Evolutionary conservation across 2,888 invertebrate genomes (phyloP).

Genomic region (Spilosoma lubricipeda): DNA sequence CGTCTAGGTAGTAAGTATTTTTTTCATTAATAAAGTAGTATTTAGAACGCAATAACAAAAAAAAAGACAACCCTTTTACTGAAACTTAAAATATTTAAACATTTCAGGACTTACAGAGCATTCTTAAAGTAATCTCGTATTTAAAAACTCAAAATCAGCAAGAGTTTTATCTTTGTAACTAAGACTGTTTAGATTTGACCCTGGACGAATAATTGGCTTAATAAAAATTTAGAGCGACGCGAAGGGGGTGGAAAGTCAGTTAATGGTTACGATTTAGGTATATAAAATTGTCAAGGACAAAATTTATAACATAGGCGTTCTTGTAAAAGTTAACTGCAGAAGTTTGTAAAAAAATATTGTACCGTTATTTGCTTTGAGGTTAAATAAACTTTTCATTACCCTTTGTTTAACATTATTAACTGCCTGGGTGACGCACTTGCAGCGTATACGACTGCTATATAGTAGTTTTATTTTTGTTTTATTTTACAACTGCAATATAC

Average conservation of each 20-base stretch:
- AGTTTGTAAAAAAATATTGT: background rate
- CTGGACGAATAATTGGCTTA: slow-evolving; percentile 36
- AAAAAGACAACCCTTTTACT: background rate
- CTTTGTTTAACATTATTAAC: background rate
- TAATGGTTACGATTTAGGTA: slow-evolving; percentile 31
- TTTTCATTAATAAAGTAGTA: background rate
- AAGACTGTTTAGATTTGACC: slow-evolving; percentile 19
- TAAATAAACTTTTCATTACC: background rate
- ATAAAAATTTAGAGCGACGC: slow-evolving; percentile 43
- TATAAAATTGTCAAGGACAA: slow-evolving; percentile 31
- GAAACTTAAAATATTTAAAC: background rate
- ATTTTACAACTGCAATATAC: too few species aligned
- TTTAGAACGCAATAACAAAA: background rate
- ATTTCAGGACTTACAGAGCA: background rate
- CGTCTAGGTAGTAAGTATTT: too few species aligned
- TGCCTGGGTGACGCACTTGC: too few species aligned
- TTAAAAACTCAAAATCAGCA: slow-evolving; percentile 10
- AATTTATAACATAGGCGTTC: slow-evolving; percentile 6
- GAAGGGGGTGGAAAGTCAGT: slow-evolving; percentile 35
- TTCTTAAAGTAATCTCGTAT: background rate
- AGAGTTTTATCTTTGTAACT: slow-evolving; percentile 15
- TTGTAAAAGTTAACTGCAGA: background rate
- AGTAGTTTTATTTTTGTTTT: too few species aligned
- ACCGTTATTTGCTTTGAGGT: background rate
- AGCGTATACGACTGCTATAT: too few species aligned